These are phyloP conservation scores for Clivina fossor DNA, from an alignment of 2,888 invertebrate species.

Conservation along the genomic window DNA sequence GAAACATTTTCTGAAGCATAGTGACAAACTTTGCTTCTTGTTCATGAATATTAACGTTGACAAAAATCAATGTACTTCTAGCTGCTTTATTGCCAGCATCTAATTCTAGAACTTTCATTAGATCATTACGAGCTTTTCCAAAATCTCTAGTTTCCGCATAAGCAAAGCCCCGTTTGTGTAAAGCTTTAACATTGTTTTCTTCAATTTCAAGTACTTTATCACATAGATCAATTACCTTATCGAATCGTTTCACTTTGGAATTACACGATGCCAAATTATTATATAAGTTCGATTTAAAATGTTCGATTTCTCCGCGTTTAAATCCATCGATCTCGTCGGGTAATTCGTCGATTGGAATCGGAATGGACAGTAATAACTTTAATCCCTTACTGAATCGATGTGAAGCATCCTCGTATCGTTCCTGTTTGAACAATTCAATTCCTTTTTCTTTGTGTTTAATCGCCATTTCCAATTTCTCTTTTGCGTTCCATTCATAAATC, in stretches of 20 bases:
- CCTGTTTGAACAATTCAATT: constrained; percentile 65
- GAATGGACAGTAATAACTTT: constrained; percentile 70
- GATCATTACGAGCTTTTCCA: constrained; percentile 64
- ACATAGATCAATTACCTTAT: constrained; percentile 66
- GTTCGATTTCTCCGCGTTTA: constrained; percentile 56
- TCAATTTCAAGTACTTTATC: constrained; percentile 52
- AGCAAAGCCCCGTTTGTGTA: constrained; percentile 56
- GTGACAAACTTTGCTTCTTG: constrained; percentile 61
- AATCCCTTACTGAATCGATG: constrained; percentile 71
- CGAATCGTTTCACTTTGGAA: constrained; percentile 66
- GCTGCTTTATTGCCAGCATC: constrained; percentile 69
- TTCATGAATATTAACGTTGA: constrained; percentile 60
- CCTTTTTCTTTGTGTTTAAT: constrained; percentile 55
- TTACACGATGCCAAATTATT: constrained; percentile 85
- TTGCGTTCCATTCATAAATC: constrained; percentile 52
- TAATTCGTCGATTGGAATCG: constrained; percentile 52
- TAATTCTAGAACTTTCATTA: constrained; percentile 58
- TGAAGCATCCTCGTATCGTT: constrained; percentile 69
- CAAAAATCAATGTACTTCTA: constrained; percentile 59
- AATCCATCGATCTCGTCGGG: constrained; percentile 57
- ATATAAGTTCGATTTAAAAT: constrained; percentile 68
- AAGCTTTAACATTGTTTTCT: constrained; percentile 53
- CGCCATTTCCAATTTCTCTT: constrained; percentile 52
- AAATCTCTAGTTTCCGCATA: constrained; percentile 62
- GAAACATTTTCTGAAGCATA: constrained; percentile 59